Evolutionary conservation across 2,888 invertebrate species (phyloP), one percentile per base, ranked within the genome.

Genomic region (Sabatieria punctata): DNA sequence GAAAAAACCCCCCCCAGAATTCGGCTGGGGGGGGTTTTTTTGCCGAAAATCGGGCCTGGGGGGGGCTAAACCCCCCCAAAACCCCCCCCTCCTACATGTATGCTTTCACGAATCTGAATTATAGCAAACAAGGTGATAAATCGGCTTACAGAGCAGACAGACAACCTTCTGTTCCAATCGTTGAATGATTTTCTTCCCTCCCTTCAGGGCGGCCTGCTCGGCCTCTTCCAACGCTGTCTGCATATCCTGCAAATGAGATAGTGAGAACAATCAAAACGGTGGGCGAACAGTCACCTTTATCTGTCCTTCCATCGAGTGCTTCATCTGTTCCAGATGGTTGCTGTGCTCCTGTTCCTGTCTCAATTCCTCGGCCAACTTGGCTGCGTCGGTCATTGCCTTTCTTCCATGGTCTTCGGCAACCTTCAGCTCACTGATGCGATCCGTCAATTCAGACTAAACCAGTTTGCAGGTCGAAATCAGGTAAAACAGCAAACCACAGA

Each of bases 301-400:
- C 74, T 93, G 91, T 66, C 81, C 79, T 71, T 95, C 95, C 59
- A 93, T 78, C 48, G 85, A 85, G 76, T 93, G 93, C 73, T 91
- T 83, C 71, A 88, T 78, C 75, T 93, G 93, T 77, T 97, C 95
- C 72, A 91, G 86, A 65, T 86, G 86, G 73, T 85, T 84, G 59
- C 89, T 88, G 72, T 95, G 95, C 65, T 97, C 95, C 74, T 97
- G 95, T 74, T 97, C 95, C 61, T 91, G 91, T 68, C 95, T 81
- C 70, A 97, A 83, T 69, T 97, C 95, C 71, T 97, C 97, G 57
- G 95, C 93, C 54, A 97, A 78, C 69, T 93, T 80, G 63, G 93
- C 89, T 60, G 95, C 93, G 71, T 97, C 95, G 61, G 88, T 85
- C 85, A 89, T 88, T 43, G 91, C 89, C 76, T 89, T 95, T 81